These are phyloP conservation scores for Atherinomorus stipes DNA, from an alignment of 2,113 vertebrate species.

Conservation along the genomic window DNA sequence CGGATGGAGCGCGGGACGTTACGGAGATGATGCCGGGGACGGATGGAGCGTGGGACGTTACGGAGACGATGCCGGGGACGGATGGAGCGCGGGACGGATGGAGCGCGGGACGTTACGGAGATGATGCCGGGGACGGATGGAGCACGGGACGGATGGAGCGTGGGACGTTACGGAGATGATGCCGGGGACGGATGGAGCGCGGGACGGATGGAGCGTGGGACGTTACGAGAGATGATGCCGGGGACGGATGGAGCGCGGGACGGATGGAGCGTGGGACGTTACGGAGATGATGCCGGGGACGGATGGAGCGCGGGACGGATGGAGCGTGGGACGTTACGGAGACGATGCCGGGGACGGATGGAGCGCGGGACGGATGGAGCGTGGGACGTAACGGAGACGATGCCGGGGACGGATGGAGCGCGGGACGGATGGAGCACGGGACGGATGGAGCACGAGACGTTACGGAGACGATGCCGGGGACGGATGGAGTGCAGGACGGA, in stretches of 20 bases:
- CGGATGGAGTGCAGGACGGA: conserved; percentile 2
- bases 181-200: not conserved
- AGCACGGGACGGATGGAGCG: not conserved
- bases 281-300: not conserved
- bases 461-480: not conserved
- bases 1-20: conserved; percentile 3
- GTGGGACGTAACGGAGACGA: not conserved
- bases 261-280: conserved; percentile 9
- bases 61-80: not conserved
- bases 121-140: not conserved
- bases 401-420: not conserved
- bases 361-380: not conserved
- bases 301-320: conserved; percentile 6
- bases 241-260: not conserved
- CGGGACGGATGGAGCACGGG: too few relatives aligned
- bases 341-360: not conserved
- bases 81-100: conserved; percentile 5
- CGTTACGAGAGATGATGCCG: not conserved
- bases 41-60: conserved; percentile 1
- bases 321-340: not conserved
- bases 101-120: not conserved
- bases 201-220: not conserved
- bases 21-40: not conserved
- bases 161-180: not conserved
- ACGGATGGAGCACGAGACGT: not conserved